Conservation (phyloP, 2,113 vertebrate genomes). For the Asarcornis scutulata region DNA sequence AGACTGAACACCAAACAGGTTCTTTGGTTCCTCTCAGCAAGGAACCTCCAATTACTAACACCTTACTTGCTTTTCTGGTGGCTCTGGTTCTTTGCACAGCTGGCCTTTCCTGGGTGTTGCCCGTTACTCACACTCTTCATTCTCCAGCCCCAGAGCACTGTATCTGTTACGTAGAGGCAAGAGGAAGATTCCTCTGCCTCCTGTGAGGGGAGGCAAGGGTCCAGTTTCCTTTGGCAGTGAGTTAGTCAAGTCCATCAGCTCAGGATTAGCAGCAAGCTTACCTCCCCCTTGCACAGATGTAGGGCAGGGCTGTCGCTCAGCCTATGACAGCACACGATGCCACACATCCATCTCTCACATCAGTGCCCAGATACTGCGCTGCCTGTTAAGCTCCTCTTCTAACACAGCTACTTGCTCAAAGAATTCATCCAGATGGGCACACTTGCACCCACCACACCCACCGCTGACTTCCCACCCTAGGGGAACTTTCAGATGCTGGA, state of each 20-base stretch:
- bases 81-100: not conserved
- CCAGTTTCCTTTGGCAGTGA: not conserved
- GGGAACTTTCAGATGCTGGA: not conserved
- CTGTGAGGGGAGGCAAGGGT: accelerated
- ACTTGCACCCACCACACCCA: not conserved
- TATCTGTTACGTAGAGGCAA: not conserved
- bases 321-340: accelerated
- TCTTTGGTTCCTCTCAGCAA: accelerated
- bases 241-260: not conserved
- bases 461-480: not conserved
- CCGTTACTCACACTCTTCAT: not conserved
- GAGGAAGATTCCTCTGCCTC: not conserved
- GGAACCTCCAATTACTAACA: not conserved
- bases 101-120: not conserved
- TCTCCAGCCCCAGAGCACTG: not conserved
- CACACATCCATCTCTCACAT: accelerated
- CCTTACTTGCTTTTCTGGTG: not conserved
- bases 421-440: not conserved
- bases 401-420: not conserved
- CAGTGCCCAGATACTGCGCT: not conserved
- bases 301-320: not conserved
- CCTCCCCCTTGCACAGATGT: not conserved
- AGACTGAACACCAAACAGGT: not conserved
- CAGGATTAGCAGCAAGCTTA: not conserved
- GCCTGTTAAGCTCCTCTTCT: not conserved